Evolutionary conservation across 2,797 vertebrate genomes (phyloP).

Genomic region (Novumbra hubbsi): DNA sequence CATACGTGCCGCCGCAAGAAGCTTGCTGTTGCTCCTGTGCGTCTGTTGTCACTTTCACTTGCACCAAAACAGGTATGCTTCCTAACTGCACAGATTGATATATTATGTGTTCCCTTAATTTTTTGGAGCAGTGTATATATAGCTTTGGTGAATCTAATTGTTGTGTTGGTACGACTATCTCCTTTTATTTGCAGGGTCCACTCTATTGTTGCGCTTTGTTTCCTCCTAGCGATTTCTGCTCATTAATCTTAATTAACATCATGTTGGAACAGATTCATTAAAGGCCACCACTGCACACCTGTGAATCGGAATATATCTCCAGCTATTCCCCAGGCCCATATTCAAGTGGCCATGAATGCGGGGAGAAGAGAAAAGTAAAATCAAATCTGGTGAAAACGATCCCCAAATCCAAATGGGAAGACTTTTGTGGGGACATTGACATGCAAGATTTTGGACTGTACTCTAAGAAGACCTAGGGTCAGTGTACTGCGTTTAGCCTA

Average conservation of each 20-base stretch:
- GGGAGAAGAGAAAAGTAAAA: background rate
- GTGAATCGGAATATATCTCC: slow-evolving; percentile 59
- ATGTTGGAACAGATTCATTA: slow-evolving; percentile 66
- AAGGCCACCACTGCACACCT: slow-evolving; percentile 59
- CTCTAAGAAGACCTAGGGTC: background rate
- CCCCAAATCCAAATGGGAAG: background rate
- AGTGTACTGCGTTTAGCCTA: background rate
- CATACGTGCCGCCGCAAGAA: too few relatives aligned
- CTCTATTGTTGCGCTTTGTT: slow-evolving; percentile 41
- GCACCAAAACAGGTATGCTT: too few relatives aligned
- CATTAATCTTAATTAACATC: slow-evolving; percentile 73
- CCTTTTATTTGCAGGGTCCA: slow-evolving; percentile 19
- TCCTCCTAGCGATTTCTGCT: slow-evolving; percentile 45
- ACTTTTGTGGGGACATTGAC: background rate
- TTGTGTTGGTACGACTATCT: background rate
- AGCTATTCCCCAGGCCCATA: slow-evolving; percentile 32
- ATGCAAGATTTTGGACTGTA: background rate
- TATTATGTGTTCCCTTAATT: too few relatives aligned
- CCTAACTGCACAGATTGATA: too few relatives aligned
- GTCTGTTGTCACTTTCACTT: too few relatives aligned
- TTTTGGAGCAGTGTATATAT: too few relatives aligned
- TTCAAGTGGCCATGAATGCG: background rate
- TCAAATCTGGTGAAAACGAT: slow-evolving; percentile 1
- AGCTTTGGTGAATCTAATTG: background rate
- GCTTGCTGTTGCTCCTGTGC: too few relatives aligned